phyloP scores from a whole-genome alignment of 2,797 vertebrate genomes.

The Tokudaia muenninki region DNA sequence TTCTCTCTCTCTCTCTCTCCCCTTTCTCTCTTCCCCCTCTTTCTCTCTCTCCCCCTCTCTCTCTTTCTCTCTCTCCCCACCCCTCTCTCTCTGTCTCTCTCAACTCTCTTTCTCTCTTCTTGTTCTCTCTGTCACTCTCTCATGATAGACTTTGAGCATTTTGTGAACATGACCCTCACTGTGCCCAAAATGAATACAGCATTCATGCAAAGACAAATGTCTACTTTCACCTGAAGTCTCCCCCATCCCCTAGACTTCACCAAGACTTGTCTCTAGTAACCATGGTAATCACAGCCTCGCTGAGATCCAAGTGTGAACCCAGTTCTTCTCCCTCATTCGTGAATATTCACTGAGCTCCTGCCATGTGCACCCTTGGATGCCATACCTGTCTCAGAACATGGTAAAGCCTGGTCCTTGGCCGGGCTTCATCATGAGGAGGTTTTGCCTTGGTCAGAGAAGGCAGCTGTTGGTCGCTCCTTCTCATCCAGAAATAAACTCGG shows the following conservation, averaged over 20 bases:
- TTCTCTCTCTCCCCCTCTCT: background rate
- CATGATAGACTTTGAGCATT: background rate
- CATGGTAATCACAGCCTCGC: background rate
- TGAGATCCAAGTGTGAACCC: background rate
- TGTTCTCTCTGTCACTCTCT: background rate
- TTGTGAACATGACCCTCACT: background rate
- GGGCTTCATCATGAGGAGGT: accelerated
- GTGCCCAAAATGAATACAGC: background rate
- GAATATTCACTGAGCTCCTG: background rate
- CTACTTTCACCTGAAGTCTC: background rate
- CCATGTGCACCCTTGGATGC: accelerated
- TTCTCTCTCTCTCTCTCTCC: background rate
- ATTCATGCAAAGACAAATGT: background rate
- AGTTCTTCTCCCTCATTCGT: no score
- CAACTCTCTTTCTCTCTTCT: no score
- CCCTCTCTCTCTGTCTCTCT: background rate
- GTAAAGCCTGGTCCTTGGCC: accelerated
- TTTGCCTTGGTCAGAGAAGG: background rate
- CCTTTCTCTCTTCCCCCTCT: no score
- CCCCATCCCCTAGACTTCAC: background rate
- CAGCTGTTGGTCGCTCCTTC: background rate
- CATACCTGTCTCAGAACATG: accelerated
- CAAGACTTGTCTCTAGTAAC: accelerated
- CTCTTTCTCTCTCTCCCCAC: no score
- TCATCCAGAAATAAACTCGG: no score